Base-by-base conservation (phyloP, 2,797 vertebrate species). In the Peromyscus eremicus region DNA sequence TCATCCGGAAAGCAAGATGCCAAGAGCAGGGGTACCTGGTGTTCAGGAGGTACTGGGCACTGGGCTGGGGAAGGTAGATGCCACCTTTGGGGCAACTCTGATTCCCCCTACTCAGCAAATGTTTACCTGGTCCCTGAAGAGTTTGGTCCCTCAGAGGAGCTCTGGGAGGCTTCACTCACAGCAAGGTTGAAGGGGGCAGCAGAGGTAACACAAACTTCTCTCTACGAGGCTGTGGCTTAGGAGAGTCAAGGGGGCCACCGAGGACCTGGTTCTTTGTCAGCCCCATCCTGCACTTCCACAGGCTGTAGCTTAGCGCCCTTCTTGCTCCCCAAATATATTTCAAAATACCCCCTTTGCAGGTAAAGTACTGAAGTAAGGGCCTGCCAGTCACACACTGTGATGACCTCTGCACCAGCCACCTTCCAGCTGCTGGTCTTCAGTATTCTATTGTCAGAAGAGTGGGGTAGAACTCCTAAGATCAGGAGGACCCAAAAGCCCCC, bases 21-120 rank as follows among this genome's bases (percentile, higher is more conserved):
- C 23, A 49, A 49, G 70, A 49, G 32, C 3, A 49, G 0, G 6
- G 60, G 52, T 46, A 40, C 6, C 27, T 16, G 34, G 40, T 64
- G 40, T 62, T 79, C 43, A 4, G 21, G 9, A 68, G 70, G 32
- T 32, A 64, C 49, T n/a, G 46, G 29, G n/a, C 14, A 9, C 14
- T 34, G 93, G 89, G 64, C 93, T 89, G 29, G 32, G 16, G 43
- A 21, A 94, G 57, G 87, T 83, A 88, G 60, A 82, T 14, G 68
- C 70, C 70, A 81, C 64, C 66, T 82, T n/a, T 2, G 4, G 81
- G 75, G 37, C n/a, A 57, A 70, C 64, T 79, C 23, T 7, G 32
- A 71, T 16, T 17, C 19, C 16, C 49, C 14, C 16, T 12, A 52
- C n/a, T 6, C 9, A 76, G 40, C n/a, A 81, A 86, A 81, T 46